These are phyloP conservation scores for Ips typographus DNA, from an alignment of 1,140 invertebrate species.

Conservation along the genomic window DNA sequence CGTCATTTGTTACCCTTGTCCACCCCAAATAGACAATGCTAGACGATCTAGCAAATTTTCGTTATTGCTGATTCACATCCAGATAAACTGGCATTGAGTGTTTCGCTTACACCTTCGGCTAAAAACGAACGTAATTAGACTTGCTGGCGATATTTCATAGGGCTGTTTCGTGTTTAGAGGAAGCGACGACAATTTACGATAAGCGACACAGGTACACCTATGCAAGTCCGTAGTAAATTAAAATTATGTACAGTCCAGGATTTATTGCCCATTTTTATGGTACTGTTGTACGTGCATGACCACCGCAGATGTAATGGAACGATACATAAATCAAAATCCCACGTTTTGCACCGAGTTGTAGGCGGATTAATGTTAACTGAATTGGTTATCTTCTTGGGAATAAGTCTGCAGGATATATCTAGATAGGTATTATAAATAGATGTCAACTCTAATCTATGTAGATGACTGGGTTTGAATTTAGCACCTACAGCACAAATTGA, in stretches of 20 bases:
- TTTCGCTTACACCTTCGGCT: too few relatives aligned
- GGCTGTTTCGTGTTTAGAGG: neutral
- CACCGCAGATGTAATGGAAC: constrained; percentile 12
- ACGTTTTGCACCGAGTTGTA: neutral
- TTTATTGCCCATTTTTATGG: constrained; percentile 12
- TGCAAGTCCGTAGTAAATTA: constrained; percentile 4
- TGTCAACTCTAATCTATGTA: too few relatives aligned
- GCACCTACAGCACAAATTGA: too few relatives aligned
- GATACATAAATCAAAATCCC: constrained; percentile 4
- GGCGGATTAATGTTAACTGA: too few relatives aligned
- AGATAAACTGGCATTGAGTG: too few relatives aligned
- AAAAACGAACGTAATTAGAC: neutral
- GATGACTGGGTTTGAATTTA: too few relatives aligned
- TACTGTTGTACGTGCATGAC: neutral
- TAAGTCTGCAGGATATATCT: too few relatives aligned
- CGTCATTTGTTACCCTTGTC: constrained; percentile 11
- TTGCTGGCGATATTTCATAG: neutral
- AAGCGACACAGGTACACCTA: constrained; percentile 5
- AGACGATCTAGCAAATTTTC: neutral
- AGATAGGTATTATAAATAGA: too few relatives aligned
- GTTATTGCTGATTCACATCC: too few relatives aligned
- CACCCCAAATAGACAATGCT: neutral
- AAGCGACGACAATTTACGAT: constrained; percentile 4
- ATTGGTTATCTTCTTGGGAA: too few relatives aligned
- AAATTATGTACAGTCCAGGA: constrained; percentile 5